Evolutionary conservation across 2,797 vertebrate species (phyloP).

Genomic region (Melanotaenia nigrans): DNA sequence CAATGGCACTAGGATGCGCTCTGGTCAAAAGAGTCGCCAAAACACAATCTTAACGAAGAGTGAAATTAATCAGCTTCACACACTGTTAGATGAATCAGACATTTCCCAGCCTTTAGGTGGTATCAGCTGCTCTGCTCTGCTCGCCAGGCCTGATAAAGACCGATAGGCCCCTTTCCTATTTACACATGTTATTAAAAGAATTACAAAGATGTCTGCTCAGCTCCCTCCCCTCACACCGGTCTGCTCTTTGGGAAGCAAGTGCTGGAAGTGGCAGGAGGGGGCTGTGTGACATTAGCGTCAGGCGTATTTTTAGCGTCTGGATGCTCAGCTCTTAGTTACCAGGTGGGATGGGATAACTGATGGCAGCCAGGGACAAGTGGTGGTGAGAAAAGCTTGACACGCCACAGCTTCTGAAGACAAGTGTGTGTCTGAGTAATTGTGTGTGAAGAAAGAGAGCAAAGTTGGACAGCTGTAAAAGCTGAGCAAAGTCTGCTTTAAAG

Average conservation of each 20-base stretch:
- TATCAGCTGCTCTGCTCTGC: slow-evolving; percentile 77
- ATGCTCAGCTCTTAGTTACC: slow-evolving; percentile 56
- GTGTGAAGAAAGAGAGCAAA: slow-evolving; percentile 12
- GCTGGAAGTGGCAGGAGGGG: slow-evolving; percentile 69
- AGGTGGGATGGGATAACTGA: slow-evolving; percentile 64
- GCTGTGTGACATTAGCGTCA: slow-evolving; percentile 63
- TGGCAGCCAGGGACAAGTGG: slow-evolving; percentile 39
- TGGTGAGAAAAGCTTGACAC: slow-evolving; percentile 58
- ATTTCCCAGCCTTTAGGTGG: slow-evolving; percentile 80
- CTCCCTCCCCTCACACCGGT: slow-evolving; percentile 68
- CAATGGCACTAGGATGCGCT: slow-evolving; percentile 40
- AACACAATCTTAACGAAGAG: slow-evolving; percentile 85
- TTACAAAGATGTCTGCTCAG: slow-evolving; percentile 76
- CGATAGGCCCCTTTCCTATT: slow-evolving; percentile 80
- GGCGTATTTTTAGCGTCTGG: slow-evolving; percentile 83
- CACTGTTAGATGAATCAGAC: slow-evolving; percentile 83
- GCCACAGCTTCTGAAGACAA: slow-evolving; percentile 30
- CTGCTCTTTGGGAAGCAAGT: slow-evolving; percentile 69
- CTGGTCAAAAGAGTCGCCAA: slow-evolving; percentile 79
- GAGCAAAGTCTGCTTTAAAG: slow-evolving; percentile 22
- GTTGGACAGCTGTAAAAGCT: slow-evolving; percentile 40
- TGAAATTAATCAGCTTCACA: slow-evolving; percentile 87
- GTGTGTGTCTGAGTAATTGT: slow-evolving; percentile 16
- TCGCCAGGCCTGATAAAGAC: slow-evolving; percentile 79
- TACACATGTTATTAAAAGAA: slow-evolving; percentile 84